phyloP scores from a whole-genome alignment of 2,113 vertebrate species.

The Cyanoderma ruficeps region DNA sequence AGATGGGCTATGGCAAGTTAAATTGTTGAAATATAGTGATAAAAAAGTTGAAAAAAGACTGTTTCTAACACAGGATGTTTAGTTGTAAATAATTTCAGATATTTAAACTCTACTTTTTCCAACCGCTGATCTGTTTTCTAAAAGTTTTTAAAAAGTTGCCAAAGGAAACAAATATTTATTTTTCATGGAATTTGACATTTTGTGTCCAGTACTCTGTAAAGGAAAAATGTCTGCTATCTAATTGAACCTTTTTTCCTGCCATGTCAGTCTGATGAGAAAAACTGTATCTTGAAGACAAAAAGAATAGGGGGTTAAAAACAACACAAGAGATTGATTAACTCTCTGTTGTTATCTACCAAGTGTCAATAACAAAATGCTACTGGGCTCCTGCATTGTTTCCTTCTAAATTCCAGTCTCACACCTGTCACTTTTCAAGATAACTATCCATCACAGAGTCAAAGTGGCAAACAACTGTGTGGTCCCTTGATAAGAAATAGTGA shows the following conservation, averaged over 20 bases:
- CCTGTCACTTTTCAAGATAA: conserved; percentile 94
- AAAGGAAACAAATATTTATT: background rate
- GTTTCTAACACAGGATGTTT: background rate
- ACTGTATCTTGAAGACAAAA: conserved; percentile 75
- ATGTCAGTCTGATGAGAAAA: conserved; percentile 61
- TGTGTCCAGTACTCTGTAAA: background rate
- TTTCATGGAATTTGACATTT: background rate
- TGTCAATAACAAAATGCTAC: conserved; percentile 89
- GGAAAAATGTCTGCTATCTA: conserved; percentile 28
- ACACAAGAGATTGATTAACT: conserved; percentile 88
- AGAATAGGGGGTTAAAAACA: conserved; percentile 70
- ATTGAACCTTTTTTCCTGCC: conserved; percentile 23
- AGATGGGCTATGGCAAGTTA: background rate
- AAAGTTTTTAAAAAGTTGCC: background rate
- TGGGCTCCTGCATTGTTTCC: conserved; percentile 82
- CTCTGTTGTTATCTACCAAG: conserved; percentile 84
- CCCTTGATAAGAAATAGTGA: conserved; percentile 93
- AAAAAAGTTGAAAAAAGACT: background rate
- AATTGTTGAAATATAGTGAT: background rate
- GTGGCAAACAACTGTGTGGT: conserved; percentile 92
- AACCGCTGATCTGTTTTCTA: background rate
- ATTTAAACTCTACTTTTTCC: background rate
- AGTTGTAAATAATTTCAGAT: background rate
- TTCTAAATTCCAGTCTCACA: conserved; percentile 78
- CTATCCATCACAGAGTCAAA: conserved; percentile 91